phyloP scores from a whole-genome alignment of 2,113 vertebrate species.

The Passerina amoena region DNA sequence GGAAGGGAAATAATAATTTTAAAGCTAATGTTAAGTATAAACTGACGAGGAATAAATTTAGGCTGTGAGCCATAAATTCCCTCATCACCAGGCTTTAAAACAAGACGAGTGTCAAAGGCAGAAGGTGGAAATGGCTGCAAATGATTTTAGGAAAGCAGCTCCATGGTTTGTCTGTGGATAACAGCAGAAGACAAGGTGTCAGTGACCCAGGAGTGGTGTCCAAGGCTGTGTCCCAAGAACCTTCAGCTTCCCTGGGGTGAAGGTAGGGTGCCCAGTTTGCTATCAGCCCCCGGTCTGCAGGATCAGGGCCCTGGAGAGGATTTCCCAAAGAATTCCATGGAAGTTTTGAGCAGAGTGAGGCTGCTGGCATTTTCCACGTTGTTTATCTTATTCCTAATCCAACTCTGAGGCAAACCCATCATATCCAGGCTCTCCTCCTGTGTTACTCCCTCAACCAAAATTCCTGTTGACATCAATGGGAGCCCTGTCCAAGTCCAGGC shows the following conservation, averaged over 20 bases:
- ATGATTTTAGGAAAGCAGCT: not conserved
- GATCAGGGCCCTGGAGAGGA: not conserved
- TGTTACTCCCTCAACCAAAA: not conserved
- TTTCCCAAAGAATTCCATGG: not conserved
- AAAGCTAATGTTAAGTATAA: not conserved
- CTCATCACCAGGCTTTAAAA: not conserved
- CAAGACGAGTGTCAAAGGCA: not conserved
- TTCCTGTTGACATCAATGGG: constrained; percentile 26
- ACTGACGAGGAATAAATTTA: not conserved
- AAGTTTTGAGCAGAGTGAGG: not conserved
- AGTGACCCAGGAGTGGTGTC: not conserved
- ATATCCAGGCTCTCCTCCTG: not conserved
- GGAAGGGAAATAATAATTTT: not conserved
- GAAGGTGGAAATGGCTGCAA: not conserved
- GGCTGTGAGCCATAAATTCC: not conserved
- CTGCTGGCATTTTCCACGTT: not conserved
- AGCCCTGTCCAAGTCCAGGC: constrained; percentile 17
- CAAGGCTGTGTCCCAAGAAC: not conserved
- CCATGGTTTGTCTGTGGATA: not conserved
- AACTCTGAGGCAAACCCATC: constrained; percentile 5
- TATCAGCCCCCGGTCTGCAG: not conserved
- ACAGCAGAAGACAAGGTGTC: not conserved
- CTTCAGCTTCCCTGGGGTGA: not conserved
- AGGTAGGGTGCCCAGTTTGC: not conserved
- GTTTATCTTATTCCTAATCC: not conserved